Evolutionary conservation across 2,113 vertebrate genomes (phyloP).

Genomic region (Lepisosteus osseus): DNA sequence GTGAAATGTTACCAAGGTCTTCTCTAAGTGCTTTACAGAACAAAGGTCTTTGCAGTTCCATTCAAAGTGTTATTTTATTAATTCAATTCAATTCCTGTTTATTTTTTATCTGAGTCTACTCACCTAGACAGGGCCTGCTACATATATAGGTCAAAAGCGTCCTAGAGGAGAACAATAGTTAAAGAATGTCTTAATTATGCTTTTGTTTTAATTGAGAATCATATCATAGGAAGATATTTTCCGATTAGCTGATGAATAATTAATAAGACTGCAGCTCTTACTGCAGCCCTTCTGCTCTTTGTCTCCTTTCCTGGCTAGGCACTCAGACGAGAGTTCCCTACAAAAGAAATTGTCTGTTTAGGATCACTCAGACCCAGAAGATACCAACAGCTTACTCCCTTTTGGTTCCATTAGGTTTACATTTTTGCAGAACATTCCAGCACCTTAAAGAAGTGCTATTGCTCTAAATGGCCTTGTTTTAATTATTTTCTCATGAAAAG

Average conservation of each 20-base stretch:
- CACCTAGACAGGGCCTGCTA: too few relatives aligned
- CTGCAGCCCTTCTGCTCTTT: slow-evolving; percentile 42
- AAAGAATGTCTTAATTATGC: slow-evolving; percentile 54
- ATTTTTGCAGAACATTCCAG: too few relatives aligned
- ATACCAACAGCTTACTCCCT: too few relatives aligned
- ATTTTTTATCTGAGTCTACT: too few relatives aligned
- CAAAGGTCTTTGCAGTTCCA: slow-evolving; percentile 33
- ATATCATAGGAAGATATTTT: slow-evolving; percentile 44
- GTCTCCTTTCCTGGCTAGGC: slow-evolving; percentile 48
- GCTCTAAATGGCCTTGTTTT: too few relatives aligned
- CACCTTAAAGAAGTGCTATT: too few relatives aligned
- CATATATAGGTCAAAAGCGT: slow-evolving; percentile 46
- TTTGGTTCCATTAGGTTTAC: too few relatives aligned
- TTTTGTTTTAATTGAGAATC: slow-evolving; percentile 62
- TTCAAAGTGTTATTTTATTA: slow-evolving; percentile 43
- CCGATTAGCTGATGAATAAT: slow-evolving; percentile 65
- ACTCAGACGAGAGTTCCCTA: slow-evolving; percentile 44
- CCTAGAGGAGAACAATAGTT: slow-evolving; percentile 43
- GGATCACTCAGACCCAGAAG: too few relatives aligned
- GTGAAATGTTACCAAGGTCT: slow-evolving; percentile 20
- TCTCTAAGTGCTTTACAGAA: neutral
- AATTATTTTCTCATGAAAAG: too few relatives aligned
- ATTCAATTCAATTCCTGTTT: slow-evolving; percentile 47
- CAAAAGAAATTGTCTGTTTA: slow-evolving; percentile 20
- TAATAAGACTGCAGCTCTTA: slow-evolving; percentile 45